Percentiles rank a stretch among this genome's conserved stretches.
Conservation (phyloP, 1,140 invertebrate genomes). For the Nomia melanderi region DNA sequence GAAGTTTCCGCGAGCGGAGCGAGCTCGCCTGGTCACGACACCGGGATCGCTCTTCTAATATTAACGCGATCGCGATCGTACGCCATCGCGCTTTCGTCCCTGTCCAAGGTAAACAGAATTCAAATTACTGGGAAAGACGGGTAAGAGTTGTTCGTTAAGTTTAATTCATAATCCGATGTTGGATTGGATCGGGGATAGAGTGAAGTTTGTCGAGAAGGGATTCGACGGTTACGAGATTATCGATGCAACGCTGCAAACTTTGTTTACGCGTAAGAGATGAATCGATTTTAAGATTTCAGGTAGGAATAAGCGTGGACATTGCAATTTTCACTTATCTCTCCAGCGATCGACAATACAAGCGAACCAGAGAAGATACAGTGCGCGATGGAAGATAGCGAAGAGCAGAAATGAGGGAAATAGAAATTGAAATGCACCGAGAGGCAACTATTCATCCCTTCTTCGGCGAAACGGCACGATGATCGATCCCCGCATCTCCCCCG, state of each 20-base stretch:
- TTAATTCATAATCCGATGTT: too few species aligned
- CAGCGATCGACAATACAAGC: too few species aligned
- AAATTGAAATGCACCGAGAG: neutral
- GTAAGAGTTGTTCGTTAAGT: neutral
- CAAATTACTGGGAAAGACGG: neutral
- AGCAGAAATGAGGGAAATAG: neutral
- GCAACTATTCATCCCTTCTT: neutral
- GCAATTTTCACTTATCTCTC: too few species aligned
- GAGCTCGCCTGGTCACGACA: slow-evolving; percentile 30
- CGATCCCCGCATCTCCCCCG: neutral
- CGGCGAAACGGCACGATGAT: neutral
- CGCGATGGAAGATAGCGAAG: neutral
- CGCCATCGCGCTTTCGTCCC: neutral
- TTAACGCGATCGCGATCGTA: slow-evolving; percentile 8
- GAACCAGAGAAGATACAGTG: too few species aligned
- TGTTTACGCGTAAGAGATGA: too few species aligned
- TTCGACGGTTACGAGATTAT: too few species aligned
- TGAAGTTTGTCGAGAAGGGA: too few species aligned
- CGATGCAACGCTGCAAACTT: too few species aligned
- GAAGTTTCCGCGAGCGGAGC: neutral
- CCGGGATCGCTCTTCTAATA: slow-evolving; percentile 23
- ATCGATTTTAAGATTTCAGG: too few species aligned
- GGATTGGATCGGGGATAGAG: too few species aligned
- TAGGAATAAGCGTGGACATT: too few species aligned
- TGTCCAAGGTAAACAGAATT: neutral